A percentile compares a stretch with the other conserved stretches of the same genome.
Evolutionary conservation across 2,113 vertebrate genomes (phyloP).

Genomic region (Ramphastos sulfuratus): DNA sequence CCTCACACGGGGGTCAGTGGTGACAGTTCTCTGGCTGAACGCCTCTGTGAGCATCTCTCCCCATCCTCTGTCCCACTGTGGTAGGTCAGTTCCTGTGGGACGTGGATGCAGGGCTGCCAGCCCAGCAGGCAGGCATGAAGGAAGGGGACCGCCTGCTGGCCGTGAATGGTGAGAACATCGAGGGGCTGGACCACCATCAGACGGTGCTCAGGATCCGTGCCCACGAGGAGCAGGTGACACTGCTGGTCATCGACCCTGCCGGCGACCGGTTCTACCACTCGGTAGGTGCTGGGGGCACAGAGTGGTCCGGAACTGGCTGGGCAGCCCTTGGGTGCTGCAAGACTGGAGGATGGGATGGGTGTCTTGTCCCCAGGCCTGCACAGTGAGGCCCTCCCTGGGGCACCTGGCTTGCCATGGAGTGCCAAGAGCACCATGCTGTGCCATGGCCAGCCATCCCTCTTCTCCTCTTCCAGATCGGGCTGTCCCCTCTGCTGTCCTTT

Average conservation of each 20-base stretch:
- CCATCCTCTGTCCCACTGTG: background rate
- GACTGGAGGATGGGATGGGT: background rate
- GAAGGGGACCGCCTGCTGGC: constrained; percentile 89
- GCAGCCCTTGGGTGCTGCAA: background rate
- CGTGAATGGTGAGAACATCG: constrained; percentile 86
- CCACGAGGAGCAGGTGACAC: constrained; percentile 72
- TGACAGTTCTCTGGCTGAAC: background rate
- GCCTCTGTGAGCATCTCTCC: background rate
- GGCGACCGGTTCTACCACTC: constrained; percentile 83
- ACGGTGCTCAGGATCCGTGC: constrained; percentile 81
- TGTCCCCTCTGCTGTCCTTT: constrained; percentile 87
- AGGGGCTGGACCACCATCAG: constrained; percentile 82
- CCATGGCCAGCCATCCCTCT: fast-evolving
- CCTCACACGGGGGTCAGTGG: fast-evolving
- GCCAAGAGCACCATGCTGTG: fast-evolving
- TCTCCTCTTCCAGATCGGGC: constrained; percentile 78
- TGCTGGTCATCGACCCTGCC: constrained; percentile 79
- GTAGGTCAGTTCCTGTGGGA: constrained; percentile 89
- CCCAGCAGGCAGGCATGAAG: constrained; percentile 85
- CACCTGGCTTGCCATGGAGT: background rate
- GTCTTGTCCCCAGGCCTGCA: background rate
- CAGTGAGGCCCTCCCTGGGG: background rate
- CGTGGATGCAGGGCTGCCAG: constrained; percentile 85
- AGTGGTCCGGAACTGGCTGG: background rate
- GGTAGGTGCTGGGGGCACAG: constrained; percentile 56